Conservation (phyloP, 2,113 vertebrate species). For the Oryzias curvinotus region DNA sequence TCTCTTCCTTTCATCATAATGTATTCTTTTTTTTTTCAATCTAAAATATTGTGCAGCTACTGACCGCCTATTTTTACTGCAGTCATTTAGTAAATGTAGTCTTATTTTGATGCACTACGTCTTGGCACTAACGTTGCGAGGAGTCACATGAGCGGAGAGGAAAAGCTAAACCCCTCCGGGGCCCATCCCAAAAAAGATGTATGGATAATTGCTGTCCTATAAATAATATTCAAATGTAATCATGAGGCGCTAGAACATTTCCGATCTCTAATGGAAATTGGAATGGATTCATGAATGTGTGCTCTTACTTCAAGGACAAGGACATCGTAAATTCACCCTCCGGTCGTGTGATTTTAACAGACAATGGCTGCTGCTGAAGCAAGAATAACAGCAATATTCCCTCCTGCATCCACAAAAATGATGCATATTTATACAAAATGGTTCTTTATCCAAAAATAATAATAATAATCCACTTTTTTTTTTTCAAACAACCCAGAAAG, state of each 20-base stretch:
- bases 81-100: too few species aligned
- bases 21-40: too few species aligned
- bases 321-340: slow-evolving; percentile 5
- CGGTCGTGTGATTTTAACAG: slow-evolving; percentile 14
- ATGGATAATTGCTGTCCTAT: neutral
- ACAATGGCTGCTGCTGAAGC: slow-evolving; percentile 13
- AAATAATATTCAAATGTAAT: too few species aligned
- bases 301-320: neutral
- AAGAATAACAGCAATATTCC: slow-evolving; percentile 19
- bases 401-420: slow-evolving; percentile 5
- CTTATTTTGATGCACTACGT: too few species aligned
- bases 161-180: neutral
- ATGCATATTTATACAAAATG: neutral
- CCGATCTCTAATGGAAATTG: too few species aligned
- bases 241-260: too few species aligned
- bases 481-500: neutral
- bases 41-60: too few species aligned
- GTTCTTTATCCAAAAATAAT: slow-evolving; percentile 7
- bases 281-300: too few species aligned
- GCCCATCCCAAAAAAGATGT: slow-evolving; percentile 6
- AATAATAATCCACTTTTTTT: neutral
- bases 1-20: too few species aligned
- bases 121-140: too few species aligned
- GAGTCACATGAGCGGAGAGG: too few species aligned
- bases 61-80: too few species aligned